Conservation (phyloP, 2,113 vertebrate species). For the Gopherus evgoodei region DNA sequence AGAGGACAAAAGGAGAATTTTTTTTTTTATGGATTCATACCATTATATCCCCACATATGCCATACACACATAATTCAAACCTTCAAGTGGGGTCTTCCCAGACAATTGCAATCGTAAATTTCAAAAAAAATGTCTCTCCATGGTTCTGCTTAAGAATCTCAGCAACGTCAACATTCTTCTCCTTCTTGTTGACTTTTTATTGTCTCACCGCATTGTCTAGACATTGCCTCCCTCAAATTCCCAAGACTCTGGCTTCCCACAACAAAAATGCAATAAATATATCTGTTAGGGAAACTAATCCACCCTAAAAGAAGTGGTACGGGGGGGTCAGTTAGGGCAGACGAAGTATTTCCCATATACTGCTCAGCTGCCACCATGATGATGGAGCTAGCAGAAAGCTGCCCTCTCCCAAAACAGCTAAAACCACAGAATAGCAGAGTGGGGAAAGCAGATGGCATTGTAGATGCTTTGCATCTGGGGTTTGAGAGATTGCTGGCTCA, state of each 20-base stretch:
- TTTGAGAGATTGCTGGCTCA: neutral
- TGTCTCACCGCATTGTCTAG: neutral
- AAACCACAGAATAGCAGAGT: neutral
- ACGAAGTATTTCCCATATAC: neutral
- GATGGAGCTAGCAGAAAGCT: neutral
- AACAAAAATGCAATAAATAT: neutral
- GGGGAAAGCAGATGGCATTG: neutral
- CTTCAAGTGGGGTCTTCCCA: neutral
- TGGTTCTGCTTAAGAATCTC: neutral
- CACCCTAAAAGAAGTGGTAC: neutral
- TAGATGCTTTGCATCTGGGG: neutral
- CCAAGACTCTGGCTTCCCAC: neutral
- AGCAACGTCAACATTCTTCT: neutral
- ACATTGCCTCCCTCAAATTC: neutral
- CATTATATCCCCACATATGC: neutral
- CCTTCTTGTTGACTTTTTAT: neutral
- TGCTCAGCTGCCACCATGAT: neutral
- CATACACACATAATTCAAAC: neutral
- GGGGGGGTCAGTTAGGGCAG: neutral
- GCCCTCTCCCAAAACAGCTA: neutral
- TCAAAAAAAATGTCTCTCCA: neutral
- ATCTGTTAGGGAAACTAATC: conserved; percentile 13
- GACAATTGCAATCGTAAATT: neutral
- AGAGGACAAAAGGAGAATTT: neutral
- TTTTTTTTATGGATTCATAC: too few species aligned